Evolutionary conservation across 2,888 invertebrate species (phyloP), one percentile per base, ranked within the genome.

Genomic region (Thalpophila matura): DNA sequence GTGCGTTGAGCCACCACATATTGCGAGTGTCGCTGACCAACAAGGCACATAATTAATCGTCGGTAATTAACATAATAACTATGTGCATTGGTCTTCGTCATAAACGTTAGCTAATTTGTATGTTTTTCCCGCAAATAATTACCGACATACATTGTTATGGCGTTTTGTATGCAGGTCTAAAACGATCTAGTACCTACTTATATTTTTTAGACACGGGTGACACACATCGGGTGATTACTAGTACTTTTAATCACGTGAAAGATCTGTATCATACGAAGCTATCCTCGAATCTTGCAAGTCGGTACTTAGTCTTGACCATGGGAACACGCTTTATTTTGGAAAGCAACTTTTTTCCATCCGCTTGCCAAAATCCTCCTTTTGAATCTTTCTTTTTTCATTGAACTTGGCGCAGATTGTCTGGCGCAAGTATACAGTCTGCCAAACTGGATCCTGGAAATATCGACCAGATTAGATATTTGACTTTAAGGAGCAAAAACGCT

Each of bases 71-170:
- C 20, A 29, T 38, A 47, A 22, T 18, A 29, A 9, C 4, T 33
- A 3, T 37, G 14, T 26, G 18, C 42, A 37, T 51, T 29, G 10
- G 18, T 42, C 40, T 51, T 47, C 7, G 26, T 33, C 18, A n/a
- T 64, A 42, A 42, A 53, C 22, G 12, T 18, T 16, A 16, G 12
- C 40, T 43, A 70, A 60, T 43, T 24, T 27, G n/a, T 37, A 37
- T 43, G 35, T 43, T 45, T 72, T 67, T 40, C 24, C 33, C 45
- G 50, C 33, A 72, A 64, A 72, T 53, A 46, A 64, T 73, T 49
- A 29, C 33, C 22, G 4, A 6, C 16, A 61, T 35, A 65, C 64
- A 37, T 61, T 65, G 47, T 70, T 47, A 29, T 69, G 27, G 14
- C 14, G 29, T 70, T 63, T 37, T 49, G 26, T 26, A 26, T 61